Evolutionary conservation across 2,113 vertebrate genomes (phyloP).

Genomic region (Thymallus thymallus): DNA sequence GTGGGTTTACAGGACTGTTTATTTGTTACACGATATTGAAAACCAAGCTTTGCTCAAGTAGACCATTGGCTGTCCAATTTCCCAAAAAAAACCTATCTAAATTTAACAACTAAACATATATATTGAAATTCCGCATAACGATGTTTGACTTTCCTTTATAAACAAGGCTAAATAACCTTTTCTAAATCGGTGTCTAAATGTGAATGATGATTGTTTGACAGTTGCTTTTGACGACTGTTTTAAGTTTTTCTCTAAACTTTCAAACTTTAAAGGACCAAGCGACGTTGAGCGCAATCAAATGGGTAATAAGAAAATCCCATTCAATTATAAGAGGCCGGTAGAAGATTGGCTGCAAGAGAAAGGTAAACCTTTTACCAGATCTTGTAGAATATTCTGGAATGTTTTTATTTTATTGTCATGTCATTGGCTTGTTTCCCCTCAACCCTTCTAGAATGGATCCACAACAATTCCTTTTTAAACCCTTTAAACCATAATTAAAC

Average conservation of each 20-base stretch:
- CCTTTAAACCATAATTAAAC: conserved; percentile 55
- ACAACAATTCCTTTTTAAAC: conserved; percentile 54
- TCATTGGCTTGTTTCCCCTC: conserved; percentile 68
- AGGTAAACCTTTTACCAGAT: conserved; percentile 89
- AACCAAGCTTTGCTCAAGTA: background rate
- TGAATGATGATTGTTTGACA: conserved; percentile 67
- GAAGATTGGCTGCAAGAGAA: conserved; percentile 99
- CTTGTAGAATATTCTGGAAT: conserved; percentile 72
- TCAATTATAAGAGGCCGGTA: conserved; percentile 99
- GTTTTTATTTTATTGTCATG: conserved; percentile 62
- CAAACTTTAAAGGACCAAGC: conserved; percentile 99
- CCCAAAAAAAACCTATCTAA: conserved; percentile 47
- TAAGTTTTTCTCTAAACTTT: conserved; percentile 99
- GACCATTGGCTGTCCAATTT: background rate
- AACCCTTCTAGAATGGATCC: conserved; percentile 59
- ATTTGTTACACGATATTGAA: conserved; percentile 11
- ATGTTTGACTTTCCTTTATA: conserved; percentile 58
- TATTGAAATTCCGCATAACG: conserved; percentile 43
- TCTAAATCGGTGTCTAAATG: conserved; percentile 77
- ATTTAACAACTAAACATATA: conserved; percentile 52
- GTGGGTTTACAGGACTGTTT: conserved; percentile 5
- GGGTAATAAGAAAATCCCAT: conserved; percentile 99
- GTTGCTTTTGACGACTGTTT: conserved; percentile 77
- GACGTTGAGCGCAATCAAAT: conserved; percentile 99
- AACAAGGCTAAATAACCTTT: conserved; percentile 69